Conservation (phyloP, 2,113 vertebrate genomes). For the Clupea harengus region DNA sequence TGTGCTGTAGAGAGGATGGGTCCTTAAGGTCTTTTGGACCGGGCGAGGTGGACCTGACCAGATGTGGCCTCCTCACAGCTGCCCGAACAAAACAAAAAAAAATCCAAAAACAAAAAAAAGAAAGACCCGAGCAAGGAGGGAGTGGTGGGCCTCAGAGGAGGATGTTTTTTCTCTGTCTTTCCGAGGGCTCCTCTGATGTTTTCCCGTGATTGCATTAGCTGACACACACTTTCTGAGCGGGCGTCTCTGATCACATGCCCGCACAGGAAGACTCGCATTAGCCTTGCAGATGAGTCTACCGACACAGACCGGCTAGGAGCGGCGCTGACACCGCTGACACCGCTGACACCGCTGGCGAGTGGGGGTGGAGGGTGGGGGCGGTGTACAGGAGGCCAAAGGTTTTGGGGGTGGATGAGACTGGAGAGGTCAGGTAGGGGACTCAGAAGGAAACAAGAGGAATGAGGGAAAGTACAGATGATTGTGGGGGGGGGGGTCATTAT, state of each 20-base stretch:
- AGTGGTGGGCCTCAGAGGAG: slow-evolving; percentile 38
- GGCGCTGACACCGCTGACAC: no score
- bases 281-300: neutral
- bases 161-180: slow-evolving; percentile 30
- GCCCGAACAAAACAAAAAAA: slow-evolving; percentile 27
- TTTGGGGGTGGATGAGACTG: neutral
- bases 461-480: neutral
- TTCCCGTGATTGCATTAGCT: slow-evolving; percentile 27
- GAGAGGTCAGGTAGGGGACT: neutral
- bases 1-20: slow-evolving; percentile 33
- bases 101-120: neutral
- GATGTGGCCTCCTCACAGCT: slow-evolving; percentile 40
- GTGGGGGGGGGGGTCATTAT: no score
- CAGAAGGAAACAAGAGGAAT: neutral
- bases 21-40: slow-evolving; percentile 8
- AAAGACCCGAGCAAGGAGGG: slow-evolving; percentile 26
- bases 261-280: neutral
- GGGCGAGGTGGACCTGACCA: slow-evolving; percentile 17
- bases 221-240: neutral
- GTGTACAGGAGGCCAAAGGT: neutral
- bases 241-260: slow-evolving; percentile 25
- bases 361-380: no score
- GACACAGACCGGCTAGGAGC: neutral
- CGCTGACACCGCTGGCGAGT: no score
- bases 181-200: slow-evolving; percentile 19